A percentile compares a stretch with the other conserved stretches of the same genome.
phyloP scores from a whole-genome alignment of 2,797 vertebrate genomes.

The Pangasius macronema region DNA sequence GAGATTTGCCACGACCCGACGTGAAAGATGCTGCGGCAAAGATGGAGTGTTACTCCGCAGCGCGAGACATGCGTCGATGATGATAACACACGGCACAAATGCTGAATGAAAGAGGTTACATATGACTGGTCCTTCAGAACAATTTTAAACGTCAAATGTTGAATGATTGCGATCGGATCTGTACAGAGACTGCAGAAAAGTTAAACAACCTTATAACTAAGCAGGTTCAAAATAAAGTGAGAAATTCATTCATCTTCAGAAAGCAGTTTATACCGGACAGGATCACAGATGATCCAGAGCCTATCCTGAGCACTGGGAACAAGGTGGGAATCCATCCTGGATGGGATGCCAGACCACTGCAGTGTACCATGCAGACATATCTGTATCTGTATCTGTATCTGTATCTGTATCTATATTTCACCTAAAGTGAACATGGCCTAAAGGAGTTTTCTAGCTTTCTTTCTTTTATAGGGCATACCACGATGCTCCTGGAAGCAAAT shows the following conservation, averaged over 20 bases:
- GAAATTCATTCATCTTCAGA: not conserved
- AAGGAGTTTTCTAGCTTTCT: not conserved
- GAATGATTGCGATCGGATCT: not conserved
- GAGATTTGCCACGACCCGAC: constrained; percentile 25
- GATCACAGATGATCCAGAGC: not conserved
- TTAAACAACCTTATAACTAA: not conserved
- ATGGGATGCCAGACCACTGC: not conserved
- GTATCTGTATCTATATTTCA: too few species aligned
- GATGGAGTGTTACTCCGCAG: not conserved
- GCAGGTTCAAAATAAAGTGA: not conserved
- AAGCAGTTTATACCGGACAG: not conserved
- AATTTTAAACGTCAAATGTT: not conserved
- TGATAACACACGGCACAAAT: not conserved
- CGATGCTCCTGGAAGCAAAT: not conserved
- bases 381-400: not conserved
- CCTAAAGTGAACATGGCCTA: not conserved
- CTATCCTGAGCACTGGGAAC: not conserved
- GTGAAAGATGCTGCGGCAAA: constrained; percentile 7
- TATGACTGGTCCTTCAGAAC: not conserved
- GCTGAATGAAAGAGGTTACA: not conserved
- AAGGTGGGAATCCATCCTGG: not conserved
- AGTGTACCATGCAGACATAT: not conserved
- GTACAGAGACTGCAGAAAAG: not conserved
- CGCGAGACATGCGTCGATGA: not conserved
- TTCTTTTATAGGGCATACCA: not conserved